Base-by-base conservation (phyloP, 1,140 invertebrate species). In the Drosophila pseudoananassae region DNA sequence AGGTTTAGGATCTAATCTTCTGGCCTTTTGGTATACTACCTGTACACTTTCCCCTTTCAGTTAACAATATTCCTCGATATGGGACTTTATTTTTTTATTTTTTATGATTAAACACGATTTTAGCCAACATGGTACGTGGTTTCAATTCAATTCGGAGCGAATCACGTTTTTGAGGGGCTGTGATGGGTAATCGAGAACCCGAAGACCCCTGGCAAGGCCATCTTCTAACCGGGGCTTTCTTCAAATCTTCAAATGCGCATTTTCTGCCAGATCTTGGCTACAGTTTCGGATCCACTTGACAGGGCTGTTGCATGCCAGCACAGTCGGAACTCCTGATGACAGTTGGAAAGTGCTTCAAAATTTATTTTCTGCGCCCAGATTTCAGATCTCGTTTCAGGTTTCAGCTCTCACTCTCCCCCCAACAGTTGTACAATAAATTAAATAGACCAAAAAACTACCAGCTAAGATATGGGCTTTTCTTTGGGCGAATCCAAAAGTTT, bases 101-200 rank as follows among this genome's bases (percentile, higher is more conserved):
- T 76, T 57, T 57, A 25, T 72, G 78, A 87, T 87, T 76, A 78
- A 87, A 78, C 83, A 87, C 82, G 82, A 87, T 60, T 87, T 63
- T 50, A 17, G 25, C 40, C 66, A 56, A 43, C 40, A 47, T 51
- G 46, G 74, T 73, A 84, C 80, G 80, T 84, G 80, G 74, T 38
- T 63, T 23, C 45, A 49, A 66, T 59, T 68, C 47, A 68, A 87
- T 87, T 50, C 69, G 56, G 46, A 54, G 51, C 75, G 68, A 75
- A 87, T 87, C 82, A 88, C 82, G 82, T 87, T 76, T 65, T 47
- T 5, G n/a, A 43, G 49, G 29, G 40, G 27, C 49, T 25, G 29
- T 40, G 61, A 64, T 72, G 74, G 25, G 59, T 31, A 45, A 27
- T 14, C 31, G 51, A 76, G 15, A 64, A 59, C 43, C 49, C 27